A percentile compares a stretch with the other conserved stretches of the same genome.
Conservation (phyloP, 2,797 vertebrate genomes). For the Fundulus diaphanus region DNA sequence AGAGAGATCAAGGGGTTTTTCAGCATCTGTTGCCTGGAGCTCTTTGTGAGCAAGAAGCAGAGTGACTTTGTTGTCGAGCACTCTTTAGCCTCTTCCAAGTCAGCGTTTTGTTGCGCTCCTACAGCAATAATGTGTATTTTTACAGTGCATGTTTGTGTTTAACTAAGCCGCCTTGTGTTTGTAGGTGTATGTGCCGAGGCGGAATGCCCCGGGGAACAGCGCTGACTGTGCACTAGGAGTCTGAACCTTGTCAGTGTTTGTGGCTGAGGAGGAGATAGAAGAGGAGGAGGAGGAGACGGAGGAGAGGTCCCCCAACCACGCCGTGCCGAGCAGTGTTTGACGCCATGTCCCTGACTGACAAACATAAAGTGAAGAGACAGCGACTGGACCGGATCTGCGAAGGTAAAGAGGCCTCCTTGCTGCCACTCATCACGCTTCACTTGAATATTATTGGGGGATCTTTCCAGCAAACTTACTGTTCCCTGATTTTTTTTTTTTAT, state of each 20-base stretch:
- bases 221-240: conserved; percentile 77
- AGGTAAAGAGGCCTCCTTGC: conserved; percentile 68
- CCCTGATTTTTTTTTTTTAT: neutral
- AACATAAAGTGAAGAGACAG: conserved; percentile 88
- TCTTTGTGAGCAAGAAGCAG: conserved; percentile 58
- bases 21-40: conserved; percentile 69
- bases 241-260: conserved; percentile 66
- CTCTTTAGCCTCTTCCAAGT: conserved; percentile 66
- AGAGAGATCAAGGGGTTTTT: conserved; percentile 61
- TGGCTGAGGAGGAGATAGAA: conserved; percentile 46
- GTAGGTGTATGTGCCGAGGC: conserved; percentile 79
- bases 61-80: conserved; percentile 67
- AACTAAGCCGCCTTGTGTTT: conserved; percentile 36
- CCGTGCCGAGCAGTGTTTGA: conserved; percentile 58
- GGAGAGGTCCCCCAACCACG: conserved; percentile 55
- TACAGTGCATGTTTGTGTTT: conserved; percentile 25
- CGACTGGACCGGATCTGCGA: conserved; percentile 86
- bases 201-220: conserved; percentile 79
- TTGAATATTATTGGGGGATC: neutral
- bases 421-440: neutral
- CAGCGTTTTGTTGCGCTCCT: conserved; percentile 41
- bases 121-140: conserved; percentile 46
- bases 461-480: neutral
- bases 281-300: conserved; percentile 6
- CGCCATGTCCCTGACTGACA: conserved; percentile 85